A percentile compares a stretch with the other conserved stretches of the same genome.
These are phyloP conservation scores for Drosophila algonquin DNA, from an alignment of 2,888 invertebrate genomes.

Conservation along the genomic window DNA sequence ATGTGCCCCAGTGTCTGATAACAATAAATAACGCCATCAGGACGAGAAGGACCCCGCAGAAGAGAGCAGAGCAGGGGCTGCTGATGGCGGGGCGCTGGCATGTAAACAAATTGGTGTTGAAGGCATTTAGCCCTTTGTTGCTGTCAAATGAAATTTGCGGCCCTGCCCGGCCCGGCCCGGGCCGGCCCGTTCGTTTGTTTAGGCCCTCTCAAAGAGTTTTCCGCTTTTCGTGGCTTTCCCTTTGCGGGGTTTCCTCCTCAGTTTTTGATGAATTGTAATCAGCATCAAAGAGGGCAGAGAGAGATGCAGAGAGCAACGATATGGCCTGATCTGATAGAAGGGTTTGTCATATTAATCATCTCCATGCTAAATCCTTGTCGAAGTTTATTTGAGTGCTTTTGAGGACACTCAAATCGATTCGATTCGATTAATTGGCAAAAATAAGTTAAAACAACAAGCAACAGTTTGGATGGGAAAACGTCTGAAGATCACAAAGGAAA, in stretches of 20 bases:
- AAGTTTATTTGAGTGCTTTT: constrained; percentile 22
- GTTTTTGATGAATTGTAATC: constrained; percentile 74
- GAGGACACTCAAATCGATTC: not conserved
- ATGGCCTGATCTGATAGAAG: not conserved
- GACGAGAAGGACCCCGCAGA: constrained; percentile 31
- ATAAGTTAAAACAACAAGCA: constrained; percentile 8
- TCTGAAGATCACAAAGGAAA: not conserved
- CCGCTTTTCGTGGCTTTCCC: constrained; percentile 18
- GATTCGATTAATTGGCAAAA: constrained; percentile 40
- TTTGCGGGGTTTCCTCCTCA: not conserved
- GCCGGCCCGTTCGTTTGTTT: constrained; percentile 56
- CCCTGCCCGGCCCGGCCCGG: not conserved
- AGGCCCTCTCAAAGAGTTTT: constrained; percentile 41
- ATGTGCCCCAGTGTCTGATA: constrained; percentile 77
- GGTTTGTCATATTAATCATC: constrained; percentile 62
- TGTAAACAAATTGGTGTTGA: constrained; percentile 76
- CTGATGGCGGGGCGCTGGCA: constrained; percentile 46
- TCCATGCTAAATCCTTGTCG: constrained; percentile 18
- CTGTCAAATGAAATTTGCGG: constrained; percentile 53
- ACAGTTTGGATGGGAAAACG: constrained; percentile 17
- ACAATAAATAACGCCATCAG: constrained; percentile 78
- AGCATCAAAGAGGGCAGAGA: constrained; percentile 59
- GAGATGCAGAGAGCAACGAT: not conserved
- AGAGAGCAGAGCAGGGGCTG: not conserved
- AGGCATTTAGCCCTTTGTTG: constrained; percentile 61